Evolutionary conservation across 2,797 vertebrate genomes (phyloP), one percentile per base, ranked within the genome.

Genomic region (Pipistrellus kuhlii): DNA sequence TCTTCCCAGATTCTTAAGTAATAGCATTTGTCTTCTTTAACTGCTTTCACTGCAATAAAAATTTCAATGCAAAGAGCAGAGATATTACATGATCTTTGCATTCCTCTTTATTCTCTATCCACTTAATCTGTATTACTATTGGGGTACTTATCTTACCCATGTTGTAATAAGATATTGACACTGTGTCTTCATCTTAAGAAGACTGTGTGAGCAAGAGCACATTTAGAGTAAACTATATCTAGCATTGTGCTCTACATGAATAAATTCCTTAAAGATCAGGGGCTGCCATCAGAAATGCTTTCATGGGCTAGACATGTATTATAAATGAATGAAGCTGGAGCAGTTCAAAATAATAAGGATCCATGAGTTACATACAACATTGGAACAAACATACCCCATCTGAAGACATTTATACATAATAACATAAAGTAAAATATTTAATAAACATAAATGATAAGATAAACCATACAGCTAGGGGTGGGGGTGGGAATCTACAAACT

Each of bases 1-100:
- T 95, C 51, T 88, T 76, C 25, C 71, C 55, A 38, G 41, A 41
- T 64, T 87, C 78, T 82, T 95, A 94, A 95, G 83, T 88, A 92
- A 57, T n/a, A 80, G 2, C 46, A 86, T 80, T 93, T 95, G 51
- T 82, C 76, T 94, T 88, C 72, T 85, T 93, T 92, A 94, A 83
- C 44, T 82, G 17, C 59, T 91, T 94, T 80, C 41, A 51, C 13
- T 80, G 64, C 51, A 91, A 41, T 75, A 90, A 90, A 90, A 88
- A 88, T 73, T n/a, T 91, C 38, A 91, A 6, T 71, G 32, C 30
- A 55, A 78, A 75, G 75, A 92, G 57, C 27, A 88, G 38, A 32
- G 8, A 48, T 88, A 88, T 38, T 71, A 44, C 5, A 75, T 57
- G 10, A 73, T 91, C 66, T 69, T 76, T 90, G 27, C 38, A 78